Conservation (phyloP, 1,140 invertebrate species). For the Drosophila mojavensis region DNA sequence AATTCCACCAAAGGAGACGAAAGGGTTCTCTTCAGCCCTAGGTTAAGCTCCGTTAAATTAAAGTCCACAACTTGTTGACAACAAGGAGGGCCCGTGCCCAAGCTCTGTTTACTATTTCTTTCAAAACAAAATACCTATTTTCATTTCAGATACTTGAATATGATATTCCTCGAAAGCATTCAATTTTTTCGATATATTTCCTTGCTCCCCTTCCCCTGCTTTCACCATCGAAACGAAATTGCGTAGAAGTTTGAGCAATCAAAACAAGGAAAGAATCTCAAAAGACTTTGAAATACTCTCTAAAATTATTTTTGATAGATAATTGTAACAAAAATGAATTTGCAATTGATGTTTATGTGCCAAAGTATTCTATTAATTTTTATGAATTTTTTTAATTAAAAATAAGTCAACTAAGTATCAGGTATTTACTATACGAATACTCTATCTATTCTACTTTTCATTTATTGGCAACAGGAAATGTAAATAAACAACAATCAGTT, state of each 20-base stretch:
- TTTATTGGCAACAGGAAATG: too few relatives aligned
- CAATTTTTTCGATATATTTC: not conserved
- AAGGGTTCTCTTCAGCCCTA: not conserved
- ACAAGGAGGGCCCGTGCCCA: slow-evolving; percentile 2
- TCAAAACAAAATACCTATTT: slow-evolving; percentile 22
- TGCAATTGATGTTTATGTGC: too few relatives aligned
- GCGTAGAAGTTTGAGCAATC: slow-evolving; percentile 34
- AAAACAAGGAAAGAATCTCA: not conserved
- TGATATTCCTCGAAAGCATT: not conserved
- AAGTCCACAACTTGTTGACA: slow-evolving; percentile 37
- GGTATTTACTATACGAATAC: too few relatives aligned
- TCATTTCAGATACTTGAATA: slow-evolving; percentile 20
- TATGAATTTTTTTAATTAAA: too few relatives aligned
- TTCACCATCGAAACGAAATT: slow-evolving; percentile 28
- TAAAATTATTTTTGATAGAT: not conserved
- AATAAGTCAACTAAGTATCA: too few relatives aligned
- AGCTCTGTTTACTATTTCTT: slow-evolving; percentile 26
- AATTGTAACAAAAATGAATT: too few relatives aligned
- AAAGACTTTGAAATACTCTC: not conserved
- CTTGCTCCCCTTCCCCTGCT: not conserved
- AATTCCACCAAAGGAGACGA: not conserved
- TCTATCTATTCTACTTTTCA: too few relatives aligned
- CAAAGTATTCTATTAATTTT: too few relatives aligned
- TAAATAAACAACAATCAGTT: too few relatives aligned
- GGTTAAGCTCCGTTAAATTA: slow-evolving; percentile 20